Evolutionary conservation across 2,888 invertebrate species (phyloP).

Genomic region (Eretmocerus hayati): DNA sequence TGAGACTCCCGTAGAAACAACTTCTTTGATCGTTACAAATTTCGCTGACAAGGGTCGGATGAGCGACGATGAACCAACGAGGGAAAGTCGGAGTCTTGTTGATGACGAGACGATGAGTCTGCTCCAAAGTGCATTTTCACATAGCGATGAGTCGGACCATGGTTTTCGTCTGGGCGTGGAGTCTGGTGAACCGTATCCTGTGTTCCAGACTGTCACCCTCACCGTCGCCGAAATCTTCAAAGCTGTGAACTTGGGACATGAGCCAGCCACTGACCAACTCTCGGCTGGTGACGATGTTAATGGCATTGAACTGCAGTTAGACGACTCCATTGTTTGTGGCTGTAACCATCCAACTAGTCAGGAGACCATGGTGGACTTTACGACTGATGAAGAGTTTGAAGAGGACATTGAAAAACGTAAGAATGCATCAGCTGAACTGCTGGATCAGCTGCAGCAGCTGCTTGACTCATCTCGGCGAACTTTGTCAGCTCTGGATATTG

Average conservation of each 20-base stretch:
- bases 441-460: conserved; percentile 5
- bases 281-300: not conserved
- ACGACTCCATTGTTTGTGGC: not conserved
- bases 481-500: conserved; percentile 1
- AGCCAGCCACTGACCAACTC: too few relatives aligned
- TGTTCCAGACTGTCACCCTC: conserved; percentile 10
- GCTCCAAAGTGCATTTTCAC: conserved; percentile 11
- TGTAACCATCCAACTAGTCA: not conserved
- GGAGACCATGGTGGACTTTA: not conserved
- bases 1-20: not conserved
- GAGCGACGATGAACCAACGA: not conserved
- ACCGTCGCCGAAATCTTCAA: conserved; percentile 14
- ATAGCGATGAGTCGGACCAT: conserved; percentile 10
- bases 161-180: conserved; percentile 7
- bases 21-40: not conserved
- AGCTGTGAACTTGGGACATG: not conserved
- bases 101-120: conserved; percentile 15
- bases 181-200: conserved; percentile 7
- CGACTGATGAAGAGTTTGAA: not conserved
- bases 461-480: conserved; percentile 5
- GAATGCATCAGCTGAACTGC: not conserved
- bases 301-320: not conserved
- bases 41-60: not conserved
- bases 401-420: conserved; percentile 4
- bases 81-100: not conserved